phyloP scores from a whole-genome alignment of 2,797 vertebrate genomes.

The Gastrophryne carolinensis region DNA sequence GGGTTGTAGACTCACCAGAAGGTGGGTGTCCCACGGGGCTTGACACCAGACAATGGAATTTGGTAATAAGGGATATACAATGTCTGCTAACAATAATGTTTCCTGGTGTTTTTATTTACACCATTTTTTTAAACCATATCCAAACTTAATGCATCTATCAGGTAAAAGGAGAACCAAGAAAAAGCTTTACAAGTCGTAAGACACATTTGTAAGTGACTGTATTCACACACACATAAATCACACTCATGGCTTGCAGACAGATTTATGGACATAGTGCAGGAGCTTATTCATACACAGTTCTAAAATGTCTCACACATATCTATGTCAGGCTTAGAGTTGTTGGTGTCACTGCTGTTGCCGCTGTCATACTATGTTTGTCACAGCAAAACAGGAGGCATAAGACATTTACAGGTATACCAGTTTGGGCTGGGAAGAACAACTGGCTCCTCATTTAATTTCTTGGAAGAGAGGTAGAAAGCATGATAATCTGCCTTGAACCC shows the following conservation, averaged over 20 bases:
- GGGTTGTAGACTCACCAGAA: too few relatives aligned
- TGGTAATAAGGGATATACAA: too few relatives aligned
- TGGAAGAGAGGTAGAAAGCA: background rate
- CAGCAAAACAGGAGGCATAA: background rate
- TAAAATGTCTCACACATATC: background rate
- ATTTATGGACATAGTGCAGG: background rate
- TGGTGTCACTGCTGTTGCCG: background rate
- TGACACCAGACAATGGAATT: too few relatives aligned
- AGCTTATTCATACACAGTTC: background rate
- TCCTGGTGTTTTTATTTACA: too few relatives aligned
- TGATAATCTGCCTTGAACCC: conserved; percentile 40
- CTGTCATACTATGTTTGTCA: background rate
- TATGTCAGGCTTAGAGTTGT: background rate
- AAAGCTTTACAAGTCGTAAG: background rate
- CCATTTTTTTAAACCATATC: too few relatives aligned
- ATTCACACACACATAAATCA: background rate
- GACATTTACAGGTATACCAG: background rate
- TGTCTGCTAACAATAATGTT: too few relatives aligned
- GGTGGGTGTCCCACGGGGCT: too few relatives aligned
- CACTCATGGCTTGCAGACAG: background rate
- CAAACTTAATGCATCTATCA: background rate
- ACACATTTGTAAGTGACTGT: background rate
- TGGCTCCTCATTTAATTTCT: background rate
- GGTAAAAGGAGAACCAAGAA: background rate
- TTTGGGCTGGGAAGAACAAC: background rate